Base-by-base conservation (phyloP, 2,888 invertebrate species). In the Plagodis pulveraria region DNA sequence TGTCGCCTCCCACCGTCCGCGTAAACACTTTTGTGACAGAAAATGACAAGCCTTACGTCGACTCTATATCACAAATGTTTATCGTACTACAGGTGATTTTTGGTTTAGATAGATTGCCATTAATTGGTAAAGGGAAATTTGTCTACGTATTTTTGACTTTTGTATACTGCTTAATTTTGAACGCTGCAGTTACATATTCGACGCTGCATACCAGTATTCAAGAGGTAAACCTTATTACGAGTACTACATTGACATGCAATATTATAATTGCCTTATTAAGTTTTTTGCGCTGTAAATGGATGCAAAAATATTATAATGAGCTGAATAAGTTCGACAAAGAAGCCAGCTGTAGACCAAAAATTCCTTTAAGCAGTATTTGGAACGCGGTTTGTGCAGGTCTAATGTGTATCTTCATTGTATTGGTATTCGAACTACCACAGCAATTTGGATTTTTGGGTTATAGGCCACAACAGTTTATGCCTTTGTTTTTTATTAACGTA, bases 21-120 rank as follows among this genome's bases (percentile, higher is more conserved):
- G 73, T 82, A n/a, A 84, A 86, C 52, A 80, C 80, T n/a, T 82
- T 78, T 50, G 62, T 84, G 7, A 61, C 72, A 53, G 65, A 70
- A 51, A 66, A 66, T 46, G 65, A 71, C 6, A 73, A 73, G 53
- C 66, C 59, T 0, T 71, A 71, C 41, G 64, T 83, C 34, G 86
- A 86, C 58, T 50, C 58, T 10, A 62, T 84, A 56, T 80, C 86
- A 0, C 82, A 80, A 58, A 59, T 76, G 0, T 81, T 79, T 43
- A 72, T 84, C 8, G 45, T 75, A 35, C 56, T 60, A 11, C 80
- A 77, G 62, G 49, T 74, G 6, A 36, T 71, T 32, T 57, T 80
- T 2, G 86, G 85, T 6, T 62, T 78, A 12, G 72, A 78, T 46
- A 77, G 83, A 48, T 50, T 78, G 6, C 74, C 80, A 8, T 56